These are phyloP conservation scores for Formica selysi DNA, from an alignment of 1,140 invertebrate species.

Conservation along the genomic window DNA sequence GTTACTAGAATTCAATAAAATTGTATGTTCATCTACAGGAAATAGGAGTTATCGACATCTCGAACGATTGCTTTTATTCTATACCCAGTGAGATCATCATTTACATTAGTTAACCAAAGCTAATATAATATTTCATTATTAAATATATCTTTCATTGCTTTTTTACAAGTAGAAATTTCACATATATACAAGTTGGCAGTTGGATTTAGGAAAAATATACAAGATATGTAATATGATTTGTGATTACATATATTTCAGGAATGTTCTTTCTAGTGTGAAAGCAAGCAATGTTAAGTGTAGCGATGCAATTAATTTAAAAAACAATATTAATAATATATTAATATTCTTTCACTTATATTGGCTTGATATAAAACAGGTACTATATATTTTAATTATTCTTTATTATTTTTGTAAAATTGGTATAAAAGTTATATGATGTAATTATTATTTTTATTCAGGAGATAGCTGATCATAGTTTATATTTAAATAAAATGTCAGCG, in stretches of 20 bases:
- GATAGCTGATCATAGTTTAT: slow-evolving; percentile 75
- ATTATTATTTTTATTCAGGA: slow-evolving; percentile 68
- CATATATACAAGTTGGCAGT: neutral
- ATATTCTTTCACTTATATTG: slow-evolving; percentile 82
- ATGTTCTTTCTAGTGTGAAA: slow-evolving; percentile 71
- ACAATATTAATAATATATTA: slow-evolving; percentile 78
- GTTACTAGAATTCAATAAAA: slow-evolving; percentile 75
- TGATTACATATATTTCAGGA: slow-evolving; percentile 73
- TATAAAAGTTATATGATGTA: neutral
- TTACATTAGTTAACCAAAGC: neutral
- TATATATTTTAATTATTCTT: slow-evolving; percentile 5
- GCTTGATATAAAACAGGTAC: slow-evolving; percentile 80
- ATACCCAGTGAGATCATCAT: slow-evolving; percentile 73
- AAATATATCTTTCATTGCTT: neutral
- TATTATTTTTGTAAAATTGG: neutral
- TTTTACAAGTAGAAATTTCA: slow-evolving; percentile 15
- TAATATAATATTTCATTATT: slow-evolving; percentile 9
- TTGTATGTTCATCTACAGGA: slow-evolving; percentile 70
- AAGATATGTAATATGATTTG: slow-evolving; percentile 34
- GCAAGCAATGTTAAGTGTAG: slow-evolving; percentile 57
- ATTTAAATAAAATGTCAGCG: slow-evolving; percentile 82
- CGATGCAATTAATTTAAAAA: slow-evolving; percentile 71
- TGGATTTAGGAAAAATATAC: neutral
- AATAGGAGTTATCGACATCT: slow-evolving; percentile 74
- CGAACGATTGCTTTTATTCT: slow-evolving; percentile 73